Evolutionary conservation across 2,113 vertebrate genomes (phyloP), one percentile per base, ranked within the genome.

Genomic region (Lutjanus erythropterus): DNA sequence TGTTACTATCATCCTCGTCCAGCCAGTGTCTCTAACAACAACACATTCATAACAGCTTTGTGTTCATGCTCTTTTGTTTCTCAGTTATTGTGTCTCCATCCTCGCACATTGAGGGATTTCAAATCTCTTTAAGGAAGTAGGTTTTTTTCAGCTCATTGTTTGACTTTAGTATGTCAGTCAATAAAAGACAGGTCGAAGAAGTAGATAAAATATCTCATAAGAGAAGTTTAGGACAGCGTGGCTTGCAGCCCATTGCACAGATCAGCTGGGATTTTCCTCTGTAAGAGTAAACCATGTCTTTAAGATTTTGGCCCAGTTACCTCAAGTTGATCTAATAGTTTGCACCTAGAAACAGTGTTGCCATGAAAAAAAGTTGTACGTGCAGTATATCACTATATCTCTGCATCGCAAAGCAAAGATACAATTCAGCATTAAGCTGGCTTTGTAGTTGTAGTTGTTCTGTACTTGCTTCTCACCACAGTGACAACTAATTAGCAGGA

Each of bases 401-500:
- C 77, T 58, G n/a, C 52, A 49, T 44, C 68, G 46, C 56, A 75
- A 78, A 62, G 62, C 55, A 80, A 33, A 77, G 2, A 41, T 27
- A 66, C 71, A 52, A 73, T 78, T 52, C 50, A 46, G 68, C 72
- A 73, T 0, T 29, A n/a, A 44, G 16, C 23, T 42, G 58, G 19
- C 49, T 81, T 78, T 75, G 53, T 49, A 23, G 60, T 25, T 37
- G 6, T 27, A 49, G 52, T 72, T 59, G 46, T 66, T 76, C 21
- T 56, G 18, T 69, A 44, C 39, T 75, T 76, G 35, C 49, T 33
- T 56, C 33, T 72, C 37, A 31, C 33, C 49, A 5, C 81, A 78
- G 50, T 73, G 65, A 72, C 72, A 33, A 21, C 47, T 85, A 78
- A 85, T 88, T 88, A 83, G 33, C 60, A 53, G 52, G 37, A 75